These are phyloP conservation scores for Hecatera dysodea DNA, from an alignment of 2,888 invertebrate species.

Conservation along the genomic window DNA sequence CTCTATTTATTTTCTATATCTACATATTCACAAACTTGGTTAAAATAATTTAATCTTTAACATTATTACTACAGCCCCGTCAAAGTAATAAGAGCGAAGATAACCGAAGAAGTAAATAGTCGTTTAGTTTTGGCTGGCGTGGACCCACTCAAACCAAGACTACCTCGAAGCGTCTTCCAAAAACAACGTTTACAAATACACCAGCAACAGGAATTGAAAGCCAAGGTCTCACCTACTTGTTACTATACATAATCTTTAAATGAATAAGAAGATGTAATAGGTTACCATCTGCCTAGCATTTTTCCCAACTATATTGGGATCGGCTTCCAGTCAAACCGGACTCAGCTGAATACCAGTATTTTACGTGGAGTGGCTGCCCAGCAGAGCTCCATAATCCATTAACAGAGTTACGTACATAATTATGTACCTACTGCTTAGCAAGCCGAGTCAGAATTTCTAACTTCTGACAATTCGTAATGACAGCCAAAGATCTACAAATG, in stretches of 20 bases:
- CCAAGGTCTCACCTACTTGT: constrained; percentile 91
- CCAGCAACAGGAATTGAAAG: constrained; percentile 90
- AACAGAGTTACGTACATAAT: too few species aligned
- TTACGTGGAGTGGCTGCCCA: too few species aligned
- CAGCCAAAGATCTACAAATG: too few species aligned
- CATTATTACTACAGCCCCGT: constrained; percentile 76
- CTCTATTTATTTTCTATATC: background rate
- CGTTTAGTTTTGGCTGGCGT: constrained; percentile 91
- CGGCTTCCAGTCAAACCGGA: too few species aligned
- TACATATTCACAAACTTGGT: background rate
- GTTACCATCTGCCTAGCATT: too few species aligned
- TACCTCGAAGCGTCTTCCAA: constrained; percentile 90
- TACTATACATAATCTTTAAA: background rate
- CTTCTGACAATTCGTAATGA: too few species aligned
- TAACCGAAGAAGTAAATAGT: constrained; percentile 88
- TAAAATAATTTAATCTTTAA: background rate
- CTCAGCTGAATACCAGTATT: too few species aligned
- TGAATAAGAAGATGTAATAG: too few species aligned
- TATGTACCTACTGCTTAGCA: too few species aligned
- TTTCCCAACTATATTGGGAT: too few species aligned
- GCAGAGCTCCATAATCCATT: too few species aligned
- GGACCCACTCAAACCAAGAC: constrained; percentile 91
- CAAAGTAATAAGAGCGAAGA: constrained; percentile 84
- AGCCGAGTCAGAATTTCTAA: too few species aligned
- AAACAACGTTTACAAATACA: constrained; percentile 90